Evolutionary conservation across 1,140 invertebrate species (phyloP), one percentile per base, ranked within the genome.

Genomic region (Achroia grisella): DNA sequence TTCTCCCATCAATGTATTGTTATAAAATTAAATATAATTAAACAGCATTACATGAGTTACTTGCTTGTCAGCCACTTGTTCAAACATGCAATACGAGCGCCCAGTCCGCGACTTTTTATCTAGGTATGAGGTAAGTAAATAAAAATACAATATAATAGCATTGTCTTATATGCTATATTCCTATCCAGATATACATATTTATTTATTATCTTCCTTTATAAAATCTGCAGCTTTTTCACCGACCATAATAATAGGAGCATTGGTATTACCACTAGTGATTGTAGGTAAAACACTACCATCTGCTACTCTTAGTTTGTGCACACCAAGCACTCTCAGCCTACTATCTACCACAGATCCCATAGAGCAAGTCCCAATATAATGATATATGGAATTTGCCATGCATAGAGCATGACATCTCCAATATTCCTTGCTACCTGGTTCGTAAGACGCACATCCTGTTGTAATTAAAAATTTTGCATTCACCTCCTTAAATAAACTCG

Each of bases 241-340:
- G 11, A 97, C 94, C 94, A 96, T 96, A 1, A 96, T 91, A 0
- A 91, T 90, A 0, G 93, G 92, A 0, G 92, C 92, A 56, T 94
- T 93, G 6, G 93, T 94, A 56, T 94, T 94, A 0, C 93, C 93
- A 63, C 89, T 92, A 0, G 91, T 91, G 1, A 94, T 91, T 0
- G 88, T 87, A 0, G 93, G 92, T 90, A 93, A 93, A 12, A 93
- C 90, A 1, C 90, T 92, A 0, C 91, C 91, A 55, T 94, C 93
- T 14, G 92, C 90, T 0, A 93, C 92, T 42, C 94, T 74, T 10
- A 95, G 61, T 0, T 91, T 90, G 4, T 87, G 78, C 0, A 93
- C 71, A 0, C 92, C 91, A 48, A 93, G 90, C 0, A 94, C 93
- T 49, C 90, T 78, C 0, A 95, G 65, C 45, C 91, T 77, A 0